These are phyloP conservation scores for Kryptolebias marmoratus DNA, from an alignment of 2,113 vertebrate genomes.

Conservation along the genomic window DNA sequence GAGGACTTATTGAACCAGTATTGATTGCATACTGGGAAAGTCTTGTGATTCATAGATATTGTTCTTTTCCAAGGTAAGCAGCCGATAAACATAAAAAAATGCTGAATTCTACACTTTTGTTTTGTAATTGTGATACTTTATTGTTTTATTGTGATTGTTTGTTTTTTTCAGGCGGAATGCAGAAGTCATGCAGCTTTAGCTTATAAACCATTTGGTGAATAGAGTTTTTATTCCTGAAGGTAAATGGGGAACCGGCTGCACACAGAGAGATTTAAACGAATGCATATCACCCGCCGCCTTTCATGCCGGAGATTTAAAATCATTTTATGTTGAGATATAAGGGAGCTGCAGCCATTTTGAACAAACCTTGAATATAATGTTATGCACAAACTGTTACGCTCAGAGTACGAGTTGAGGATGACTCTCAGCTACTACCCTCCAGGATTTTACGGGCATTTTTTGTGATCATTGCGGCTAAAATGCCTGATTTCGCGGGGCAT, in stretches of 20 bases:
- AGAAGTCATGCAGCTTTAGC: not conserved
- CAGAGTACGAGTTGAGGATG: too few relatives aligned
- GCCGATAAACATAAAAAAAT: constrained; percentile 41
- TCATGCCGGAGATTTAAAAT: too few relatives aligned
- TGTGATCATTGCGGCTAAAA: too few relatives aligned
- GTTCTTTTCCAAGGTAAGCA: constrained; percentile 67
- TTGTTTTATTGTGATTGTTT: constrained; percentile 9
- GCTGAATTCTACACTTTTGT: constrained; percentile 40
- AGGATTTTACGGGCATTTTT: too few relatives aligned
- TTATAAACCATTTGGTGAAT: not conserved
- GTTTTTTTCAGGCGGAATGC: not conserved
- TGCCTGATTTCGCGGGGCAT: too few relatives aligned
- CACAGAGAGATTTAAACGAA: not conserved
- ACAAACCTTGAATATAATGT: too few relatives aligned
- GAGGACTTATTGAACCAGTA: constrained; percentile 70
- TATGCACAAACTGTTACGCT: too few relatives aligned
- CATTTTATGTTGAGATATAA: too few relatives aligned
- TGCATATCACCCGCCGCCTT: not conserved
- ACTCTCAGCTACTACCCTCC: too few relatives aligned
- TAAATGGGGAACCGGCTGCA: not conserved
- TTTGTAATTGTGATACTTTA: constrained; percentile 20
- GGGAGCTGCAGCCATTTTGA: too few relatives aligned
- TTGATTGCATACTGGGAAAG: constrained; percentile 61
- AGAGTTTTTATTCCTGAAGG: not conserved
- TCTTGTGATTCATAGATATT: constrained; percentile 71